A percentile compares a stretch with the other conserved stretches of the same genome.
These are phyloP conservation scores for Eulithis testata DNA, from an alignment of 2,888 invertebrate genomes.

Conservation along the genomic window DNA sequence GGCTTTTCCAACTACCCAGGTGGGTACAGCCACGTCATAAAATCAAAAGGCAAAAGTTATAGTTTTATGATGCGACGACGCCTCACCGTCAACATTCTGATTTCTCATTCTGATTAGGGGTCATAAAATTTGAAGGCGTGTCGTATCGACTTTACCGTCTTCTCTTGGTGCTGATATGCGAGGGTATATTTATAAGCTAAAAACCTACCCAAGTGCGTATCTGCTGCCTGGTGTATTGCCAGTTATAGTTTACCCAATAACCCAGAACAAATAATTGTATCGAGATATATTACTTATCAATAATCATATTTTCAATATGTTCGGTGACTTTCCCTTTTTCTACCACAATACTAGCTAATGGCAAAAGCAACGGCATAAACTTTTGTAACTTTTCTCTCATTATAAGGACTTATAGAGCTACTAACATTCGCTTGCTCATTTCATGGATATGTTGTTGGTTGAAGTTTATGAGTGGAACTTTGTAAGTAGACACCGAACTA, in stretches of 20 bases:
- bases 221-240: no score
- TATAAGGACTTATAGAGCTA: slow-evolving; percentile 32
- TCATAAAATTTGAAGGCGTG: slow-evolving; percentile 9
- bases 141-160: slow-evolving; percentile 2
- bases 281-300: not conserved
- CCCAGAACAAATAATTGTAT: no score
- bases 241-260: no score
- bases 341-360: slow-evolving; percentile 11
- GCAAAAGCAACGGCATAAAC: slow-evolving; percentile 26
- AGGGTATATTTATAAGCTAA: no score
- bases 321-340: not conserved
- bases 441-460: slow-evolving; percentile 38
- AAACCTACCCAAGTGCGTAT: no score
- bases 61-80: no score
- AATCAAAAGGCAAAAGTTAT: no score
- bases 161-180: not conserved
- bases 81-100: not conserved
- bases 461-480: slow-evolving; percentile 39
- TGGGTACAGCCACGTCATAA: no score
- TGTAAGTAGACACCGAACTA: slow-evolving; percentile 39
- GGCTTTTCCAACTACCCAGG: no score
- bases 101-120: slow-evolving; percentile 3
- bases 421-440: slow-evolving; percentile 33
- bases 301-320: not conserved
- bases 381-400: slow-evolving; percentile 15